Percentiles rank a stretch among this genome's conserved stretches.
These are phyloP conservation scores for Argyresthia goedartella DNA, from an alignment of 2,888 invertebrate genomes.

Conservation along the genomic window DNA sequence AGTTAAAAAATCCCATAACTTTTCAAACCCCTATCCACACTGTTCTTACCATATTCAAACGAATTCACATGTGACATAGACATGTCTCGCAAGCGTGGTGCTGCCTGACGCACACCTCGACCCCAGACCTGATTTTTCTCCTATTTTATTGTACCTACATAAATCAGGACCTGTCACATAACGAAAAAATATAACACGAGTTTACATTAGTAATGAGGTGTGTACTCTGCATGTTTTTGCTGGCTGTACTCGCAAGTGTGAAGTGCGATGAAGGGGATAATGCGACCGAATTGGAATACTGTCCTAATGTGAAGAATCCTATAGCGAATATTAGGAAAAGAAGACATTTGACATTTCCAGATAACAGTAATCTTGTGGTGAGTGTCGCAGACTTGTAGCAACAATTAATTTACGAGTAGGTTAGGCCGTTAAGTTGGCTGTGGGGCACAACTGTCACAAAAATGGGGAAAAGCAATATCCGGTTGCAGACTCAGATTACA, in stretches of 20 bases:
- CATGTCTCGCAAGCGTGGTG: too few relatives aligned
- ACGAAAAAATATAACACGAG: not conserved
- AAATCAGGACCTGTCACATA: constrained; percentile 3
- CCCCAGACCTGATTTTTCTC: not conserved
- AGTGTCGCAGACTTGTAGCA: constrained; percentile 18
- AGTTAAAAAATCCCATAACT: too few relatives aligned
- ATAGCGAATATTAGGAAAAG: constrained; percentile 34
- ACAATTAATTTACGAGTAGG: too few relatives aligned
- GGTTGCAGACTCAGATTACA: too few relatives aligned
- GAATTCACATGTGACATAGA: too few relatives aligned
- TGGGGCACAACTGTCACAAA: too few relatives aligned
- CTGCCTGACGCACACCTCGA: not conserved
- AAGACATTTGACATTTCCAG: constrained; percentile 46
- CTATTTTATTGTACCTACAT: not conserved
- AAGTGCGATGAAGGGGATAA: not conserved
- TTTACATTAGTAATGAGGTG: not conserved
- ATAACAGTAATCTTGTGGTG: constrained; percentile 40
- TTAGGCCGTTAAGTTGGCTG: too few relatives aligned
- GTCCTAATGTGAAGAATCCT: constrained; percentile 42
- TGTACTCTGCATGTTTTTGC: not conserved
- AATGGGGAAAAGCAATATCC: too few relatives aligned
- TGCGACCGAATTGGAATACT: constrained; percentile 15
- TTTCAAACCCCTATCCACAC: too few relatives aligned
- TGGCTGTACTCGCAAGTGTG: not conserved
- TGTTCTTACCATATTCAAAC: too few relatives aligned